Conservation (phyloP, 1,140 invertebrate genomes). For the Pectinophora gossypiella region DNA sequence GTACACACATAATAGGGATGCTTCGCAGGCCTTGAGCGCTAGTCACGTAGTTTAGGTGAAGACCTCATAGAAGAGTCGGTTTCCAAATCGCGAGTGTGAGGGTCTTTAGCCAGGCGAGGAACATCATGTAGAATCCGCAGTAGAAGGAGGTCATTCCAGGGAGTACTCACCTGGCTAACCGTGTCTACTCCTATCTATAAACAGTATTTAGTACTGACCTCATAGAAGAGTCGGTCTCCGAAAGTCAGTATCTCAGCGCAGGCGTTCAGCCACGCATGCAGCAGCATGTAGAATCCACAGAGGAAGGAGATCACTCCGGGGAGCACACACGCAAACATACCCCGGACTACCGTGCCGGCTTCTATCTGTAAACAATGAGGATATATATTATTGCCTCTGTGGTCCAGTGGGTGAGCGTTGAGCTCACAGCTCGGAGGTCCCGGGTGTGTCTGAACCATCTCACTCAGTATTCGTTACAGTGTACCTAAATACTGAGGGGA, state of each 20-base stretch:
- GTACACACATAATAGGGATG: too few relatives aligned
- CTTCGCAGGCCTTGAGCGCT: too few relatives aligned
- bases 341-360: constrained; percentile 76
- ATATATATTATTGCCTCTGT: too few relatives aligned
- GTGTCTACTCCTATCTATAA: too few relatives aligned
- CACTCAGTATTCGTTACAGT: too few relatives aligned
- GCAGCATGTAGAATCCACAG: constrained; percentile 88
- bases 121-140: constrained; percentile 87
- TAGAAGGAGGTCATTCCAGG: constrained; percentile 85
- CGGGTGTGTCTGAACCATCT: too few relatives aligned
- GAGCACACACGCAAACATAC: constrained; percentile 84
- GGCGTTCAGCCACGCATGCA: constrained; percentile 93
- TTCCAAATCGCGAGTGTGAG: constrained; percentile 89
- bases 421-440: too few relatives aligned
- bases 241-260: constrained; percentile 92
- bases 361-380: constrained; percentile 74
- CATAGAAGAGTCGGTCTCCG: constrained; percentile 90
- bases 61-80: constrained; percentile 90
- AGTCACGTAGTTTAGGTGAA: too few relatives aligned
- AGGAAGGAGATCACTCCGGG: constrained; percentile 85
- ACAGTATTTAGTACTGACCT: too few relatives aligned
- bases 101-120: constrained; percentile 93
- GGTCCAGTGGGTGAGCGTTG: too few relatives aligned
- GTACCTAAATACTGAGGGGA: too few relatives aligned
- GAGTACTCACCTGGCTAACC: too few relatives aligned